Conservation (phyloP, 2,888 invertebrate genomes). For the Melanotus villosus region DNA sequence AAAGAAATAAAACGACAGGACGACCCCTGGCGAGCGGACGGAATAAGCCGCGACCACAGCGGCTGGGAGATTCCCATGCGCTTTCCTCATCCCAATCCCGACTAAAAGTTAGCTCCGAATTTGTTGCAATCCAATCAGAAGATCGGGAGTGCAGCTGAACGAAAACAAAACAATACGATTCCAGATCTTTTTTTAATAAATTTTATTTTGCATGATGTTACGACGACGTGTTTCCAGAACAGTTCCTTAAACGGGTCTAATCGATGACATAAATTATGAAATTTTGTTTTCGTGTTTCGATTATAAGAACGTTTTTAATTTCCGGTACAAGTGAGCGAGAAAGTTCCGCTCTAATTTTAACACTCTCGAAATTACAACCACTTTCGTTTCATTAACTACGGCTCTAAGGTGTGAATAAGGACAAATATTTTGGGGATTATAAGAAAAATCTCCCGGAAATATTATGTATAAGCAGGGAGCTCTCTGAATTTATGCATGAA, state of each 20-base stretch:
- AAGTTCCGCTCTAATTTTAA: slow-evolving; percentile 1
- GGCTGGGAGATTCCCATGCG: slow-evolving; percentile 45
- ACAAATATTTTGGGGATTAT: background rate
- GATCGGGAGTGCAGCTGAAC: slow-evolving; percentile 36
- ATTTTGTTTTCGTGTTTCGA: slow-evolving; percentile 11
- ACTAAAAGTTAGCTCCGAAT: slow-evolving; percentile 34
- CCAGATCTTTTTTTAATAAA: no score
- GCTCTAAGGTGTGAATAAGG: background rate
- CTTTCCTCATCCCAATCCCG: slow-evolving; percentile 31
- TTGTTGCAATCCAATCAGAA: slow-evolving; percentile 39
- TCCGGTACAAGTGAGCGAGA: slow-evolving; percentile 1
- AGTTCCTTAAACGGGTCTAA: background rate
- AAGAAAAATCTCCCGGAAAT: background rate
- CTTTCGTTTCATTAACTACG: slow-evolving; percentile 1
- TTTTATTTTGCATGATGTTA: no score
- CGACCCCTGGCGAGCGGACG: slow-evolving; percentile 41
- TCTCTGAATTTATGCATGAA: no score
- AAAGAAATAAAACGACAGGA: slow-evolving; percentile 40
- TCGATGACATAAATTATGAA: background rate
- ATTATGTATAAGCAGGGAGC: background rate
- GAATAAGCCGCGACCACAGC: slow-evolving; percentile 40
- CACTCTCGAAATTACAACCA: background rate
- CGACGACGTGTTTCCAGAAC: no score
- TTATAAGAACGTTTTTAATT: slow-evolving; percentile 7
- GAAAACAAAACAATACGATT: slow-evolving; percentile 27